phyloP scores from a whole-genome alignment of 2,113 vertebrate genomes.

The Mystacornis crossleyi region DNA sequence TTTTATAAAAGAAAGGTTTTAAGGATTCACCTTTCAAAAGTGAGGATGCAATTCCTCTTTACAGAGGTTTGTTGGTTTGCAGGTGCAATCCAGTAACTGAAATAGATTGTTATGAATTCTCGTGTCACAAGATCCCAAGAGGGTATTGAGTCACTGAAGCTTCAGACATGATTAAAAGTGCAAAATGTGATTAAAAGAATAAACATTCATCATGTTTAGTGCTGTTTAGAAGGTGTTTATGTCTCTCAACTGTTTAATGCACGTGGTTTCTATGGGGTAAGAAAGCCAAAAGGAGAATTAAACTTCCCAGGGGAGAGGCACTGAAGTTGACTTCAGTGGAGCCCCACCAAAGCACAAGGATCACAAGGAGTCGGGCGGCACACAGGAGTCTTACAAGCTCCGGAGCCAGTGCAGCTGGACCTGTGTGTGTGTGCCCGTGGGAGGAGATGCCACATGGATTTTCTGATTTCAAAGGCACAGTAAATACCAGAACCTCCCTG shows the following conservation, averaged over 20 bases:
- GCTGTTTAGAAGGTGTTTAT: neutral
- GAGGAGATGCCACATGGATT: neutral
- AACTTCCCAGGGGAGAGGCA: neutral
- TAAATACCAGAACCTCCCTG: neutral
- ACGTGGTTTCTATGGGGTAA: neutral
- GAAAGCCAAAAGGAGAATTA: neutral
- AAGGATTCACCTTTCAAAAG: neutral
- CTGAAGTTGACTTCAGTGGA: neutral
- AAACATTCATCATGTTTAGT: neutral
- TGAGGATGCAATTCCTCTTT: neutral
- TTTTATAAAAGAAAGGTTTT: neutral
- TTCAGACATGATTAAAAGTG: neutral
- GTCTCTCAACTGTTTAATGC: neutral
- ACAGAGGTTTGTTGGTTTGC: neutral
- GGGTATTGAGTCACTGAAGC: neutral
- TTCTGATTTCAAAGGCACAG: neutral
- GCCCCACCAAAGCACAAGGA: neutral
- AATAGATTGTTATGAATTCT: neutral
- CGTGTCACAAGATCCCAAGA: neutral
- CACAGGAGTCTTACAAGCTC: neutral
- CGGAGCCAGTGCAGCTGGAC: fast-evolving
- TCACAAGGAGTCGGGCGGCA: neutral
- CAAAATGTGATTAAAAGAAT: neutral
- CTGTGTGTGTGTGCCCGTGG: fast-evolving
- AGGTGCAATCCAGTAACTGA: neutral